Evolutionary conservation across 1,140 invertebrate genomes (phyloP).

Genomic region (Drosophila teissieri): DNA sequence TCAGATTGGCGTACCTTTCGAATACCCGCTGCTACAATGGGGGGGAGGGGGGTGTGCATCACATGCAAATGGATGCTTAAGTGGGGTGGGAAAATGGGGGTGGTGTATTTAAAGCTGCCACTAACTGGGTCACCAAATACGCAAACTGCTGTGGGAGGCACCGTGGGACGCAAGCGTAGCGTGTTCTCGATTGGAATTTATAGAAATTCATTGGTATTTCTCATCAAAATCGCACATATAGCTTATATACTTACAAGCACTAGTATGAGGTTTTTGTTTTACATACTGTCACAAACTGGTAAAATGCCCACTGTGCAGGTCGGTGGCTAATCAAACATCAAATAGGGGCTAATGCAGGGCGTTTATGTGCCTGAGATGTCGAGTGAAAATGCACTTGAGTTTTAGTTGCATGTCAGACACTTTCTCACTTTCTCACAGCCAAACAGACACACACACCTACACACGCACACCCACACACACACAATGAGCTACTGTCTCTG

Average conservation of each 20-base stretch:
- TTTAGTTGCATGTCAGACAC: constrained; percentile 45
- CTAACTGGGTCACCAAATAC: constrained; percentile 70
- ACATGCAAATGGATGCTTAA: constrained; percentile 14
- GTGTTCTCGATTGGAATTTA: neutral
- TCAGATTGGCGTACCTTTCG: neutral
- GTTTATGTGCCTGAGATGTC: constrained; percentile 50
- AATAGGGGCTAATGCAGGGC: constrained; percentile 27
- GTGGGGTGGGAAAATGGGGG: constrained; percentile 14
- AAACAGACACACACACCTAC: constrained; percentile 4
- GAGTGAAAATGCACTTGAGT: constrained; percentile 48
- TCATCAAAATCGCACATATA: too few relatives aligned
- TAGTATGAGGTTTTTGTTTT: too few relatives aligned
- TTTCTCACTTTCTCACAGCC: constrained; percentile 17
- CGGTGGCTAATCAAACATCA: constrained; percentile 45
- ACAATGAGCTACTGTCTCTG: constrained; percentile 2
- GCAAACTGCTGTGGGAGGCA: constrained; percentile 50
- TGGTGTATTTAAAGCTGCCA: constrained; percentile 48
- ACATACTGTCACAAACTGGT: too few relatives aligned
- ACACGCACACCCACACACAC: constrained; percentile 5
- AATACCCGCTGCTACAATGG: constrained; percentile 8
- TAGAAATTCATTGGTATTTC: neutral
- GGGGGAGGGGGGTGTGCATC: too few relatives aligned
- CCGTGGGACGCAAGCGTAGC: constrained; percentile 26
- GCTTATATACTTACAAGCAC: too few relatives aligned
- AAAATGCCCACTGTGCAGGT: neutral